phyloP scores from a whole-genome alignment of 2,888 invertebrate genomes.

The Tenthredo distinguenda region DNA sequence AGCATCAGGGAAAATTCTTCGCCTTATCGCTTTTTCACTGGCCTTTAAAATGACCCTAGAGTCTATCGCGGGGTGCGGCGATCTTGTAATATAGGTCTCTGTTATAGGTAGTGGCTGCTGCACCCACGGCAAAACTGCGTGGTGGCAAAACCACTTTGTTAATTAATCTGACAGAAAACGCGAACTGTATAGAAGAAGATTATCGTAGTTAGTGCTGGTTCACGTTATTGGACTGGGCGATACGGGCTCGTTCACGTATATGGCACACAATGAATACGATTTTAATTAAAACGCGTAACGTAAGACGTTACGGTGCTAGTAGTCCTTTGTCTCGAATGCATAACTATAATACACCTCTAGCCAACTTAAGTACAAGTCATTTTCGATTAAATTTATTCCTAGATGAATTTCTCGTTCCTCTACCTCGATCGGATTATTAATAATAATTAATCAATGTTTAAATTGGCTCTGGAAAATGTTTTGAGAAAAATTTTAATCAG shows the following conservation, averaged over 20 bases:
- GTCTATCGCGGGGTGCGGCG: conserved; percentile 11
- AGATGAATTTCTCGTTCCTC: background rate
- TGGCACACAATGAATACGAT: background rate
- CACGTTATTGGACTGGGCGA: background rate
- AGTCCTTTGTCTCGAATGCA: background rate
- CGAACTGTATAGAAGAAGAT: background rate
- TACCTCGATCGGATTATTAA: background rate
- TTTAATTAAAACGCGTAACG: background rate
- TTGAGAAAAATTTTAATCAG: background rate
- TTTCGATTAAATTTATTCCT: background rate
- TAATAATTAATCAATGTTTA: background rate
- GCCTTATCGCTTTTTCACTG: background rate
- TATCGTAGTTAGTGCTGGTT: background rate
- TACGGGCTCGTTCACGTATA: background rate
- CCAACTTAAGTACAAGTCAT: background rate
- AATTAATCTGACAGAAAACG: conserved; percentile 41
- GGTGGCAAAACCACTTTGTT: conserved; percentile 23
- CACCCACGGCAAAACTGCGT: background rate
- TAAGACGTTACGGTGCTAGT: background rate
- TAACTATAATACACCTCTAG: background rate
- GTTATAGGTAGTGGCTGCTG: background rate
- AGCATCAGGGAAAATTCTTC: background rate
- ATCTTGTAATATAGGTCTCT: conserved; percentile 38
- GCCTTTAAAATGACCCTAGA: conserved; percentile 1
- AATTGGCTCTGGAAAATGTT: background rate